phyloP scores from a whole-genome alignment of 2,888 invertebrate species.

The Melanostoma scalare region DNA sequence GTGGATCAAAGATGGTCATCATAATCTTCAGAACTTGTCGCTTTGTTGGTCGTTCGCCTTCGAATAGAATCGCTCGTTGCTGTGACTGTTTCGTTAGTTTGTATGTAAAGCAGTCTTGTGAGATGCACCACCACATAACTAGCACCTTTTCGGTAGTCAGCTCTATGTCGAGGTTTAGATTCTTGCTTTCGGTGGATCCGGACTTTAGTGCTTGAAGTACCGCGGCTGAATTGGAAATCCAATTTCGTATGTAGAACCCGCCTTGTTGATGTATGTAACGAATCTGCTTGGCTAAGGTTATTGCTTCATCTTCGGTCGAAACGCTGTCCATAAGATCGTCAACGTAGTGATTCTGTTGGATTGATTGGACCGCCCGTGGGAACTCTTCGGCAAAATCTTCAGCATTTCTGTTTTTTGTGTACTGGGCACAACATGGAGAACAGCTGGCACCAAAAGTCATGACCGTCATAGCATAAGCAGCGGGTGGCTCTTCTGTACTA shows the following conservation, averaged over 20 bases:
- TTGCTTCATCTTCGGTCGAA: slow-evolving; percentile 68
- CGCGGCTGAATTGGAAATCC: slow-evolving; percentile 72
- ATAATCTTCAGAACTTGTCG: too few species aligned
- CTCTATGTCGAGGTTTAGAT: slow-evolving; percentile 24
- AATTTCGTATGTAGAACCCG: slow-evolving; percentile 71
- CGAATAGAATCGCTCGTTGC: too few species aligned
- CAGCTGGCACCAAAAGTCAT: too few species aligned
- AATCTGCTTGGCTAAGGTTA: slow-evolving; percentile 55
- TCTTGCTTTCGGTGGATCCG: not conserved
- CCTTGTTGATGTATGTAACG: slow-evolving; percentile 50
- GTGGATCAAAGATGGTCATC: too few species aligned
- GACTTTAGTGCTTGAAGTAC: slow-evolving; percentile 5
- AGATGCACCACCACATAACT: not conserved
- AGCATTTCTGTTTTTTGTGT: not conserved
- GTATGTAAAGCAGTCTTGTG: too few species aligned
- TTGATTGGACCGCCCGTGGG: not conserved
- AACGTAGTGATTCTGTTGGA: slow-evolving; percentile 71
- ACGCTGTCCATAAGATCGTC: slow-evolving; percentile 75
- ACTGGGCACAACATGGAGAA: too few species aligned
- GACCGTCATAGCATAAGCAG: too few species aligned
- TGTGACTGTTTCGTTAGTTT: too few species aligned
- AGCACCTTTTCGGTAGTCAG: not conserved
- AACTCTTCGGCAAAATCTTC: not conserved
- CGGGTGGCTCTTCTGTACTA: too few species aligned
- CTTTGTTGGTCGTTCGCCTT: too few species aligned